Evolutionary conservation across 2,797 vertebrate species (phyloP).

Genomic region (Hoplostethus mediterraneus): DNA sequence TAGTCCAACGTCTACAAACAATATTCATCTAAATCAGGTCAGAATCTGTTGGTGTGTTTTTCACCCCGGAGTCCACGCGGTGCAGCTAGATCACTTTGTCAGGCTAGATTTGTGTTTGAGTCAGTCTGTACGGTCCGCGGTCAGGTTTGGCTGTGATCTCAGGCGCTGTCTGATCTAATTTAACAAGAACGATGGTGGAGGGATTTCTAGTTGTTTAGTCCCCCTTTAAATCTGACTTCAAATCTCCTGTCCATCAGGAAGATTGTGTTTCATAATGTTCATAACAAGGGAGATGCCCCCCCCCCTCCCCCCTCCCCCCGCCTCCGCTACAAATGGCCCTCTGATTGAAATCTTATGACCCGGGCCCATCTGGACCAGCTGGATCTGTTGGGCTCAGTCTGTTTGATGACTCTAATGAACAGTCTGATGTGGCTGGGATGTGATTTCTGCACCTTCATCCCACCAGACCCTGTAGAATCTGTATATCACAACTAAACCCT

Average conservation of each 20-base stretch:
- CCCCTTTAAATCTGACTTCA: conserved; percentile 10
- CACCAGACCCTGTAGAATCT: conserved; percentile 40
- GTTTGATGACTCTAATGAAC: conserved; percentile 5
- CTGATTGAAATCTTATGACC: conserved; percentile 43
- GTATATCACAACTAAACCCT: conserved; percentile 38
- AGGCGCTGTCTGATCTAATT: neutral
- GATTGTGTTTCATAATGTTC: conserved; percentile 38
- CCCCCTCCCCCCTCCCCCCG: neutral
- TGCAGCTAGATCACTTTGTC: neutral
- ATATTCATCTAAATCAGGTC: neutral
- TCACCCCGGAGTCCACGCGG: neutral
- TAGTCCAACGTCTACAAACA: conserved; percentile 10
- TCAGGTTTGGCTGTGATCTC: neutral
- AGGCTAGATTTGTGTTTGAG: conserved; percentile 2
- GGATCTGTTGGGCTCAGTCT: neutral
- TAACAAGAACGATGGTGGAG: conserved; percentile 21
- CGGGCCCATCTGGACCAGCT: neutral
- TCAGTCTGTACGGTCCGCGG: neutral
- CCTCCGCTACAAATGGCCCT: conserved; percentile 14
- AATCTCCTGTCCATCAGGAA: conserved; percentile 24
- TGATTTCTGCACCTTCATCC: conserved; percentile 46
- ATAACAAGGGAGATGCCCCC: conserved; percentile 6
- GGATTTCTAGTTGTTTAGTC: conserved; percentile 29
- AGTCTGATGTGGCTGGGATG: conserved; percentile 18
- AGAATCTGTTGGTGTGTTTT: neutral